A percentile compares a stretch with the other conserved stretches of the same genome.
Conservation (phyloP, 2,113 vertebrate genomes). For the Cariama cristata region DNA sequence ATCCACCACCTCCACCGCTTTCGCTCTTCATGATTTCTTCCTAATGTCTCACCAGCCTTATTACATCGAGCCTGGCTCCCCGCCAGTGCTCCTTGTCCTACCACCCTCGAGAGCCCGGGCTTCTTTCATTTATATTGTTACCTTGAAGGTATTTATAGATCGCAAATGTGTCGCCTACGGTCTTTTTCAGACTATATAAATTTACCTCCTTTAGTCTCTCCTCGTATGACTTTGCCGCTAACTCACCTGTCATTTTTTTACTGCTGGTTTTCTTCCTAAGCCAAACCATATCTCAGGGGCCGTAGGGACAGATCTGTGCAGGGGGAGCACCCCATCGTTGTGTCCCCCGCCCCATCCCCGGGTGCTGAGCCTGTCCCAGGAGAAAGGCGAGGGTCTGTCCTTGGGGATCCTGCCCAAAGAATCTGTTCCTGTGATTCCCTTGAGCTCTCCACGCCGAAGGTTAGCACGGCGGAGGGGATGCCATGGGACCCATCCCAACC, state of each 20-base stretch:
- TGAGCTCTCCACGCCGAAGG: background rate
- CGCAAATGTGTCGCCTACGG: background rate
- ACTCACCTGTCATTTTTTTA: background rate
- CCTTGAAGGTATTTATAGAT: slow-evolving; percentile 39
- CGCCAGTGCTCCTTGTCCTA: background rate
- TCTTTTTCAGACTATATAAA: background rate
- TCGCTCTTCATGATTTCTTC: background rate
- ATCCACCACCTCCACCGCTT: background rate
- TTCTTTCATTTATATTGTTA: background rate
- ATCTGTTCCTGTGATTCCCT: background rate
- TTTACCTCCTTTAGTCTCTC: background rate
- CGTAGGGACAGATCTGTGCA: background rate
- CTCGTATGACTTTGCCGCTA: background rate
- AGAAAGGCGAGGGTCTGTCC: background rate
- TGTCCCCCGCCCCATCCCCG: no score
- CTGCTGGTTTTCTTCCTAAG: background rate
- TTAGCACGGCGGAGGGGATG: background rate
- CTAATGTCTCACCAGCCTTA: background rate
- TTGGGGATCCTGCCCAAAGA: background rate
- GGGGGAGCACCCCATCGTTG: background rate
- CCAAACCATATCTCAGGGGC: background rate
- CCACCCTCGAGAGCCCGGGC: background rate
- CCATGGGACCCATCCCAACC: accelerated
- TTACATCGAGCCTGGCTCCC: background rate
- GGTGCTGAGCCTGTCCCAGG: background rate